These are phyloP conservation scores for Thumatha senex DNA, from an alignment of 2,888 invertebrate species.

Conservation along the genomic window DNA sequence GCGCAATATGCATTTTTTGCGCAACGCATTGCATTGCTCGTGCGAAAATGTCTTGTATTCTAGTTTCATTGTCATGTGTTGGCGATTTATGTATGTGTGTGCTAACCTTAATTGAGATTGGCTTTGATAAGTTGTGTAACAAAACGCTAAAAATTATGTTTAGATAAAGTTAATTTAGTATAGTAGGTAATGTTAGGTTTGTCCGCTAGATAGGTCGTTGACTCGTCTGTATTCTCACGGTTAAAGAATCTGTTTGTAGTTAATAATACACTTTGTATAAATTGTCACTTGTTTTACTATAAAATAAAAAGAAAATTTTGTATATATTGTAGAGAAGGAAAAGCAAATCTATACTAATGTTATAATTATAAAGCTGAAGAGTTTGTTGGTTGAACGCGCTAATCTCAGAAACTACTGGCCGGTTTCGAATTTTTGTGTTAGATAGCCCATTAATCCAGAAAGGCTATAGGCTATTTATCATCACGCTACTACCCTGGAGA, in stretches of 20 bases:
- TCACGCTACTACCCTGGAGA: too few species aligned
- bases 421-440: too few species aligned
- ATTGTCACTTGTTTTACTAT: constrained; percentile 10
- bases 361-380: too few species aligned
- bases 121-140: constrained; percentile 58
- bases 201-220: constrained; percentile 36
- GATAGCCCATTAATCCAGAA: too few species aligned
- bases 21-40: constrained; percentile 63
- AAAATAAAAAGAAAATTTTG: background rate
- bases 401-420: too few species aligned
- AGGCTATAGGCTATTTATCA: too few species aligned
- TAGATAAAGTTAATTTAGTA: constrained; percentile 24
- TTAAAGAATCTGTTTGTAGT: constrained; percentile 15
- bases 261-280: constrained; percentile 1
- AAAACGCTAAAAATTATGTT: constrained; percentile 39
- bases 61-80: constrained; percentile 68
- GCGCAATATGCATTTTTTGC: constrained; percentile 60
- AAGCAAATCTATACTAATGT: too few species aligned
- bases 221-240: constrained; percentile 27
- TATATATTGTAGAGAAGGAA: too few species aligned
- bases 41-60: constrained; percentile 69
- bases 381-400: too few species aligned
- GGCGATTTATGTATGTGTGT: constrained; percentile 56
- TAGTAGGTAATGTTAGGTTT: constrained; percentile 15
- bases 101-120: constrained; percentile 53